A percentile compares a stretch with the other conserved stretches of the same genome.
Conservation (phyloP, 2,113 vertebrate genomes). For the Corythaeola cristata region DNA sequence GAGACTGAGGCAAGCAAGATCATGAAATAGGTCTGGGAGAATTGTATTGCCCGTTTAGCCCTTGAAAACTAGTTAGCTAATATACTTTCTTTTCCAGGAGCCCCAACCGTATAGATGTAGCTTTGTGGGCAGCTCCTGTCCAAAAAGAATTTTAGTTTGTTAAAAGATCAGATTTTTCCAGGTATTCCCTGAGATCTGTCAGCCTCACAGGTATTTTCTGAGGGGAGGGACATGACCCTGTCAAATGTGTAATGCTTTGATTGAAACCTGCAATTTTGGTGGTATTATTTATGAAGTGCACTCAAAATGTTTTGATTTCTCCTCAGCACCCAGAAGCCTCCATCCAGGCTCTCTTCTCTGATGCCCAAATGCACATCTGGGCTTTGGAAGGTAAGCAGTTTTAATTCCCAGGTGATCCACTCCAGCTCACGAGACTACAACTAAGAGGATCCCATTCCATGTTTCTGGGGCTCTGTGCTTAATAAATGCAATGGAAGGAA, state of each 20-base stretch:
- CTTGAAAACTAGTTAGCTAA: neutral
- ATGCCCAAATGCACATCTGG: slow-evolving; percentile 97
- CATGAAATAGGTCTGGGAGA: neutral
- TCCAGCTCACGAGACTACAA: neutral
- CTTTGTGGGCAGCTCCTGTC: neutral
- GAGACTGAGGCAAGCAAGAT: neutral
- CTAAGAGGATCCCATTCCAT: neutral
- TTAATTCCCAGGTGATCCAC: neutral
- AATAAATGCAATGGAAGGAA: neutral
- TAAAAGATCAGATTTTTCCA: neutral
- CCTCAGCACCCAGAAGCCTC: slow-evolving; percentile 94
- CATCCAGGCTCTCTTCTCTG: slow-evolving; percentile 92
- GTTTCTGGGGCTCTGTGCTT: neutral
- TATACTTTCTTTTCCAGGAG: neutral
- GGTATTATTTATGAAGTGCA: neutral
- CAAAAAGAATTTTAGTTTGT: neutral
- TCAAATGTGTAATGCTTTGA: neutral
- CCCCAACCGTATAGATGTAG: neutral
- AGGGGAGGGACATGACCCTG: neutral
- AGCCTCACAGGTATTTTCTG: neutral
- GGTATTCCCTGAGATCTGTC: neutral
- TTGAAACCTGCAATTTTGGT: neutral
- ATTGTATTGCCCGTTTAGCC: neutral
- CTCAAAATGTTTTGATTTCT: slow-evolving; percentile 20
- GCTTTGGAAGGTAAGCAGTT: slow-evolving; percentile 90